Percentiles rank a stretch among this genome's conserved stretches.
Conservation (phyloP, 1,140 invertebrate genomes). For the Cherax destructor region DNA sequence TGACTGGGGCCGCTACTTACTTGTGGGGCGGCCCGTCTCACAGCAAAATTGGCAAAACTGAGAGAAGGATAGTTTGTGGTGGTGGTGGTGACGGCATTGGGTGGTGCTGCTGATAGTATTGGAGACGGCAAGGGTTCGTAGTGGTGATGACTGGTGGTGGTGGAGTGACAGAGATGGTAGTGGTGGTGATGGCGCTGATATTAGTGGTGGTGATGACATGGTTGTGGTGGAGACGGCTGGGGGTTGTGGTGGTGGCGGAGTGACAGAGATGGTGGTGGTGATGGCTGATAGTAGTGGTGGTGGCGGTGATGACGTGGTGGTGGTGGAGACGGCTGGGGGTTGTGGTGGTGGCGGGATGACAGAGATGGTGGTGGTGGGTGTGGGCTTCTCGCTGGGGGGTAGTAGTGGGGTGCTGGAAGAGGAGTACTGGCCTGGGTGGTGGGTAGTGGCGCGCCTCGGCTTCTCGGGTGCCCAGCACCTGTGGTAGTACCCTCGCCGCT, state of each 20-base stretch:
- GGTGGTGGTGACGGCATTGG: neutral
- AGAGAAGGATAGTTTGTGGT: constrained; percentile 10
- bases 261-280: neutral
- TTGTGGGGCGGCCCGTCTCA: neutral
- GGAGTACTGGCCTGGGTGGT: neutral
- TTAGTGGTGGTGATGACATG: too few species aligned
- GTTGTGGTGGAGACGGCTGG: too few species aligned
- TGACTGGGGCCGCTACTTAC: too few species aligned
- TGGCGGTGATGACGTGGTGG: neutral
- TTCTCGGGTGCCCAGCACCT: neutral
- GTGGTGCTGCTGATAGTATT: neutral
- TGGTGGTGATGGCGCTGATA: neutral
- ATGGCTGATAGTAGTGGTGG: neutral
- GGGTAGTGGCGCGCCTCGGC: neutral
- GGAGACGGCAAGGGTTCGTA: neutral
- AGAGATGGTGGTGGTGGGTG: too few species aligned
- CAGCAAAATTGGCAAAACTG: neutral
- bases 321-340: neutral
- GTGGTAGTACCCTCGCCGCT: neutral
- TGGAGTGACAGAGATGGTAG: too few species aligned
- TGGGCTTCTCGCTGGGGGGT: too few species aligned
- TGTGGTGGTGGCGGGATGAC: too few species aligned
- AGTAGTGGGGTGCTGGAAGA: neutral
- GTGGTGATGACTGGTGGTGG: neutral
- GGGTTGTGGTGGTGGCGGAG: too few species aligned